Base-by-base conservation (phyloP, 2,888 invertebrate genomes). In the Ectropis crepuscularia region DNA sequence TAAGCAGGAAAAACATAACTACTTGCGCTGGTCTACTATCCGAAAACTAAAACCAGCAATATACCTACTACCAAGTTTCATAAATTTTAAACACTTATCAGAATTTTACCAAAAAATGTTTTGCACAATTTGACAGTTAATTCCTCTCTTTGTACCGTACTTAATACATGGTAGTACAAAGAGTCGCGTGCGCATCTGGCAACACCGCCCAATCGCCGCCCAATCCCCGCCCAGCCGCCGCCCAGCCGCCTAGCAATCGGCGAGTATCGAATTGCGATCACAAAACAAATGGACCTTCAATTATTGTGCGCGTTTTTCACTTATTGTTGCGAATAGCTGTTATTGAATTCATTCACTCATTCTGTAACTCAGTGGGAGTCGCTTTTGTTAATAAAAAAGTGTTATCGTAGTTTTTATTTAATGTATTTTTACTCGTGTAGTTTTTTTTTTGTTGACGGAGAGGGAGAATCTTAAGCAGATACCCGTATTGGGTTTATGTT, bases 121-220 rank as follows among this genome's bases (percentile, higher is more conserved):
- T 49, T 49, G 6, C 12, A 47, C 8, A 41, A 55, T 12, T 43
- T 28, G 45, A 43, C 41, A 16, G 10, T 38, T 62, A 6, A 16
- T 5, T 11, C 38, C 11, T 39, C 39, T 45, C 50, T 53, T 53
- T 45, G n/a, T 39, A 28, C 38, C 16, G 10, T 58, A 7, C n/a
- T 12, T 45, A 46, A 51, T 57, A 51, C 57, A 47, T 48, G 16
- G 43, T 50, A 41, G 53, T 48, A 61, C 61, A 54, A 61, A 60
- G 57, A 59, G 80, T 77, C 88, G 88, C 88, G 80, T 82, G 86
- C 89, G 87, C 91, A 90, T 77, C 75, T 82, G 83, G 80, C 77
- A 69, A 68, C 57, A 69, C 80, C 86, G 86, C 84, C 86, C 85
- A 78, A 70, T 61, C 69, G 71, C 87, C 87, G 87, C 88, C 88